phyloP scores from a whole-genome alignment of 92 coral and sea anemone genomes.

The Scolanthus callimorphus region DNA sequence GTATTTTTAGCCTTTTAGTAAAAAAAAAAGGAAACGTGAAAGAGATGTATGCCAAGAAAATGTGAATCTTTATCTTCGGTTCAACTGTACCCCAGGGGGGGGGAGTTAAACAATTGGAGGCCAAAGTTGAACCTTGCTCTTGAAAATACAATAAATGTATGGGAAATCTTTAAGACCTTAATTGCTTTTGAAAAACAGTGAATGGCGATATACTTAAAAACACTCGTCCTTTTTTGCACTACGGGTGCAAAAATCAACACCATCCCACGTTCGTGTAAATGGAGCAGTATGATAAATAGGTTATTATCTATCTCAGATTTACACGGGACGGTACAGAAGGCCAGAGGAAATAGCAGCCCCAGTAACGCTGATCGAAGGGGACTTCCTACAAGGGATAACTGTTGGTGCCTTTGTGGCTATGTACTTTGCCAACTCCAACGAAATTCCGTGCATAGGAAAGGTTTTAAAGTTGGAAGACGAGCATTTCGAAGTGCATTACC shows the following conservation, averaged over 20 bases:
- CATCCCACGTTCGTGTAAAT: background rate
- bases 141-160: too few relatives aligned
- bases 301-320: conserved; percentile 15
- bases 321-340: conserved; percentile 30
- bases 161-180: background rate
- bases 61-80: too few relatives aligned
- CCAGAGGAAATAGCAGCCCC: conserved; percentile 23
- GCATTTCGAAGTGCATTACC: conserved; percentile 37
- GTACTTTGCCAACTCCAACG: conserved; percentile 14
- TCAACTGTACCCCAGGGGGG: too few relatives aligned
- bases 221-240: background rate
- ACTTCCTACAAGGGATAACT: conserved; percentile 8
- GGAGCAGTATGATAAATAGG: background rate
- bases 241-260: too few relatives aligned
- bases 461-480: conserved; percentile 21
- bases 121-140: too few relatives aligned
- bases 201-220: background rate
- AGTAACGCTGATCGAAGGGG: conserved; percentile 16
- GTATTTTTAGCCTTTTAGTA: too few relatives aligned
- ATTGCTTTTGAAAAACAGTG: too few relatives aligned
- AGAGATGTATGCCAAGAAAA: too few relatives aligned
- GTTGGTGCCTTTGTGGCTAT: conserved; percentile 18
- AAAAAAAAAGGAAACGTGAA: too few relatives aligned
- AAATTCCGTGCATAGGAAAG: conserved; percentile 36
- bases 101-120: too few relatives aligned